Base-by-base conservation (phyloP, 92 coral and sea anemone species). In the Diadumene lineata region DNA sequence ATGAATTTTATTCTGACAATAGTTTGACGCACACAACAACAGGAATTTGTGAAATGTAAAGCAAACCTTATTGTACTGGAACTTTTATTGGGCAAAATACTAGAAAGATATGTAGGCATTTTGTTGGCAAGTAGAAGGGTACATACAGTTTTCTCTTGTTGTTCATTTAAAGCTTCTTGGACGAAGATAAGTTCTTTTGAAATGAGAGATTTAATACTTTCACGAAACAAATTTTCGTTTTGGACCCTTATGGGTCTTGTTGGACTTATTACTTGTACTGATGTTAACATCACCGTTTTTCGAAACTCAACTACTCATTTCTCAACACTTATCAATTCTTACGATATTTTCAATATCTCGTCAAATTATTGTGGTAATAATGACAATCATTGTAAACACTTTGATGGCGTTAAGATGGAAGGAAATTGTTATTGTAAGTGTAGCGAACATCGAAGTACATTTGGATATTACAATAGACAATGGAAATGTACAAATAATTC, bases 401-500 rank as follows among this genome's bases (percentile, higher is more conserved):
- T 43, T 60, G 70, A 70, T 28, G 79, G 79, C 28, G 31, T 33
- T 3, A 43, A 48, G 18, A 26, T 60, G 19, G 46, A 43, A 0
- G 79, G 62, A 10, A 63, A 43, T 8, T 74, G 79, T 31, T 60
- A 60, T 11, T 74, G 79, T 44, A 50, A 21, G 29, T 74, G 79
- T 60, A 62, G 70, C 31, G 60, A 48, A 34, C 46, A 43, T 0
- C 60, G 60, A 22, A 74, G 79, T 46, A 74, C 79, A 1, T 60
- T 74, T 46, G 79, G 79, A 44, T 60, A 60, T 25, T 74, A 62
- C 25, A 62, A 60, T 56, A 31, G 17, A 7, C 11, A 27, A 44
- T 74, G 79, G 79, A 26, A 27, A 61, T 74, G 79, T 62, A 74
- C 70, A 22, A 22, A 62, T 17, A 74, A 74, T 56, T 44, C 70